Evolutionary conservation across 2,888 invertebrate species (phyloP).

Genomic region (Conchocele bisecta): DNA sequence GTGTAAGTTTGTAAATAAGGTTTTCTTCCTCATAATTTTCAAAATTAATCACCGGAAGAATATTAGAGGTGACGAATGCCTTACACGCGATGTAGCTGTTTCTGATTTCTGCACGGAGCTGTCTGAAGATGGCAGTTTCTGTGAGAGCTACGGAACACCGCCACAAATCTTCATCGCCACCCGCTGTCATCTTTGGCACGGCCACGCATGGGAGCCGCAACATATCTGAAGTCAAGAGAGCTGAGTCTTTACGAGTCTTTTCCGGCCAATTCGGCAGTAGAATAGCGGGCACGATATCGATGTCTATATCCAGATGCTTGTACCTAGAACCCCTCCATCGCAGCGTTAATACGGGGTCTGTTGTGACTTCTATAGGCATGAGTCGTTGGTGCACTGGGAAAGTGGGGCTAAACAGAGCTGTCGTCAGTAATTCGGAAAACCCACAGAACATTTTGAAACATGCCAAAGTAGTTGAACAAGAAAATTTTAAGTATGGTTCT

Average conservation of each 20-base stretch:
- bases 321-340: slow-evolving; percentile 42
- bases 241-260: slow-evolving; percentile 9
- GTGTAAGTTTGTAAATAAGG: neutral
- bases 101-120: slow-evolving; percentile 27
- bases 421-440: slow-evolving; percentile 25
- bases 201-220: slow-evolving; percentile 14
- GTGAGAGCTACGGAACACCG: slow-evolving; percentile 44
- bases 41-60: slow-evolving; percentile 33
- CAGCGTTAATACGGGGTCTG: slow-evolving; percentile 30
- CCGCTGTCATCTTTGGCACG: slow-evolving; percentile 47
- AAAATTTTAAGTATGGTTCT: slow-evolving; percentile 10
- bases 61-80: slow-evolving; percentile 14
- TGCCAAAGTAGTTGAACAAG: slow-evolving; percentile 15
- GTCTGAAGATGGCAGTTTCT: slow-evolving; percentile 49
- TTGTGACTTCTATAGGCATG: slow-evolving; percentile 33
- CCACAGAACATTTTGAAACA: slow-evolving; percentile 35
- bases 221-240: slow-evolving; percentile 31
- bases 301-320: slow-evolving; percentile 41
- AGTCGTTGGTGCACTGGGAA: slow-evolving; percentile 39
- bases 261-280: slow-evolving; percentile 36
- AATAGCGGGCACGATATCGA: slow-evolving; percentile 52
- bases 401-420: slow-evolving; percentile 18
- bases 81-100: slow-evolving; percentile 48
- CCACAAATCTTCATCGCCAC: slow-evolving; percentile 37
- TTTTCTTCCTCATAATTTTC: slow-evolving; percentile 25